Percentiles rank a stretch among this genome's conserved stretches.
Conservation (phyloP, 1,140 invertebrate species). For the Pissodes strobi region DNA sequence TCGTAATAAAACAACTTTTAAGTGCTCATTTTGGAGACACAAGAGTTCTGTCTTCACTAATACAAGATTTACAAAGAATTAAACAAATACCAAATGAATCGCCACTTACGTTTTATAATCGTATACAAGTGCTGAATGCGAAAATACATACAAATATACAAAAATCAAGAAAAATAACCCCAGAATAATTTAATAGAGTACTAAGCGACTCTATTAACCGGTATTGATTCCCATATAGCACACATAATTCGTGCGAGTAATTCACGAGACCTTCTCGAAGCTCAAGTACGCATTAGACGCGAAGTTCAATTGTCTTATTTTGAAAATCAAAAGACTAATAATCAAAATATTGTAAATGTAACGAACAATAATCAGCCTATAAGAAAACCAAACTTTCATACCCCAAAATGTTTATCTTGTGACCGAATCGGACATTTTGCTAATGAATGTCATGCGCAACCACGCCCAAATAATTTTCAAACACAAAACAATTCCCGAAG, state of each 20-base stretch:
- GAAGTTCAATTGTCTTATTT: no score
- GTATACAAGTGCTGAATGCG: no score
- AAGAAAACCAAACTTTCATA: neutral
- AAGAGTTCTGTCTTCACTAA: conserved; percentile 11
- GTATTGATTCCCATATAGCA: conserved; percentile 13
- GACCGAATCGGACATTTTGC: neutral
- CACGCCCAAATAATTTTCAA: neutral
- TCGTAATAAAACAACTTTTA: conserved; percentile 16
- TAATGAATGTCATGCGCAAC: neutral
- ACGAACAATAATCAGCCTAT: no score
- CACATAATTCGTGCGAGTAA: conserved; percentile 19
- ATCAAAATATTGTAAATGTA: neutral
- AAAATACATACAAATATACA: conserved; percentile 2
- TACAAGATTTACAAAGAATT: conserved; percentile 18
- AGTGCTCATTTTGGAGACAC: no score
- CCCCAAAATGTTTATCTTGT: neutral
- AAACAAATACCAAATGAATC: no score
- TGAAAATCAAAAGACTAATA: conserved; percentile 17
- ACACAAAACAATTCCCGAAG: no score
- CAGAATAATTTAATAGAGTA: conserved; percentile 3
- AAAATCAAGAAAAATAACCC: conserved; percentile 19
- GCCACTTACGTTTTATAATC: no score
- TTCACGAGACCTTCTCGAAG: no score
- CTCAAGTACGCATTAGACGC: conserved; percentile 1
- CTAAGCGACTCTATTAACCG: no score